These are phyloP conservation scores for Sphaerodactylus townsendi DNA, from an alignment of 2,113 vertebrate genomes.

Conservation along the genomic window DNA sequence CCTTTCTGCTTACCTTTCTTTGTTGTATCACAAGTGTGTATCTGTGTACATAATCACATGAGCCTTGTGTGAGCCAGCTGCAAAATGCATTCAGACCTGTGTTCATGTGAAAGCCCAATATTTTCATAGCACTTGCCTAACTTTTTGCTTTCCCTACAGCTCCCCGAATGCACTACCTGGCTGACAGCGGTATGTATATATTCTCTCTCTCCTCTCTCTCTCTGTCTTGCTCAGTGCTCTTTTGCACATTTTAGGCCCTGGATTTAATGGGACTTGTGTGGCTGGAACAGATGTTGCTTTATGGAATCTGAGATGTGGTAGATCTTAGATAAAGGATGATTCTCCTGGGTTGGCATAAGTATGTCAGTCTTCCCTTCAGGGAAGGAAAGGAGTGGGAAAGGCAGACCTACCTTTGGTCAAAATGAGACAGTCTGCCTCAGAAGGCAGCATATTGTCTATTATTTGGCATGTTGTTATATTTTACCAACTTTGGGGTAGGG, in stretches of 20 bases:
- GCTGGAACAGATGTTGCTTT: background rate
- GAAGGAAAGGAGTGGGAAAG: background rate
- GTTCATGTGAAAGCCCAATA: background rate
- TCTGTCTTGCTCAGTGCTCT: background rate
- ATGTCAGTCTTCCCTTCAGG: background rate
- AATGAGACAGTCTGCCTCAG: background rate
- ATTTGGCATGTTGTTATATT: background rate
- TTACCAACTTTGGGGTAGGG: background rate
- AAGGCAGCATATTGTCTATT: background rate
- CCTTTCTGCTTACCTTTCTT: too few relatives aligned
- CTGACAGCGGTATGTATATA: conserved; percentile 86
- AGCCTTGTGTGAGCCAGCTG: background rate
- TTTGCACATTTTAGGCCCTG: fast-evolving
- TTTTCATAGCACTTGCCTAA: background rate
- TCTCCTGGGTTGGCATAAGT: background rate
- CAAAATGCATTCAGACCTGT: background rate
- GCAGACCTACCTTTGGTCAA: background rate
- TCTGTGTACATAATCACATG: background rate
- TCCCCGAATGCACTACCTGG: conserved; percentile 85
- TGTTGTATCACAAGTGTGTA: too few relatives aligned
- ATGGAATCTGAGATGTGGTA: background rate
- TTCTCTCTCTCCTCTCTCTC: background rate
- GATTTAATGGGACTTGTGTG: background rate
- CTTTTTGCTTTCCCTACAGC: conserved; percentile 74
- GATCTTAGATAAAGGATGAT: background rate